Percentiles rank a stretch among this genome's conserved stretches.
These are phyloP conservation scores for Gopherus flavomarginatus DNA, from an alignment of 2,113 vertebrate genomes.

Conservation along the genomic window DNA sequence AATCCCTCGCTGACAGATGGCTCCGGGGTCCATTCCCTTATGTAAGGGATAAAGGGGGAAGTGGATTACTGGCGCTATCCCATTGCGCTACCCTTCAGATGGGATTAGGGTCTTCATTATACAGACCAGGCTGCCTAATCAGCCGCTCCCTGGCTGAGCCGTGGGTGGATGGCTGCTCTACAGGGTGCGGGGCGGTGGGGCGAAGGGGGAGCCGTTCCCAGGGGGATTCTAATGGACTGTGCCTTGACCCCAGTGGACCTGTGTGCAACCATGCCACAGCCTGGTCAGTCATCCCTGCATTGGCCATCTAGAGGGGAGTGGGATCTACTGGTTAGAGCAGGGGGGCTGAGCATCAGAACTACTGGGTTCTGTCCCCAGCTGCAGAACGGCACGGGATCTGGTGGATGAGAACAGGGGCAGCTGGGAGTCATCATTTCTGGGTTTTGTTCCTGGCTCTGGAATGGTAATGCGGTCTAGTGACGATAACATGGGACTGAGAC, in stretches of 20 bases:
- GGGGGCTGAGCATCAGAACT: not conserved
- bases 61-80: not conserved
- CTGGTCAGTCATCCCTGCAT: not conserved
- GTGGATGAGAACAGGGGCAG: not conserved
- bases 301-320: not conserved
- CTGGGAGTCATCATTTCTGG: not conserved
- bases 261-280: not conserved
- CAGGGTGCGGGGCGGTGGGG: too few relatives aligned
- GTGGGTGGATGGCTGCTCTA: not conserved
- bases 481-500: not conserved
- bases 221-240: not conserved
- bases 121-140: not conserved
- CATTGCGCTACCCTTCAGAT: not conserved
- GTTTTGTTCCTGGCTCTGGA: not conserved
- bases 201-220: not conserved
- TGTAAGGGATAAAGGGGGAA: not conserved
- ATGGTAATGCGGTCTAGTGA: not conserved
- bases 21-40: not conserved
- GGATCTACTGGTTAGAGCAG: not conserved
- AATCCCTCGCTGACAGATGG: constrained; percentile 2
- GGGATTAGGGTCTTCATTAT: not conserved
- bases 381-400: not conserved
- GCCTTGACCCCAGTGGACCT: not conserved
- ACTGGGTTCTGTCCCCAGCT: not conserved
- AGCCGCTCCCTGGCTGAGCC: not conserved